Evolutionary conservation across 2,797 vertebrate genomes (phyloP), one percentile per base, ranked within the genome.

Genomic region (Paedocypris micromegethes): DNA sequence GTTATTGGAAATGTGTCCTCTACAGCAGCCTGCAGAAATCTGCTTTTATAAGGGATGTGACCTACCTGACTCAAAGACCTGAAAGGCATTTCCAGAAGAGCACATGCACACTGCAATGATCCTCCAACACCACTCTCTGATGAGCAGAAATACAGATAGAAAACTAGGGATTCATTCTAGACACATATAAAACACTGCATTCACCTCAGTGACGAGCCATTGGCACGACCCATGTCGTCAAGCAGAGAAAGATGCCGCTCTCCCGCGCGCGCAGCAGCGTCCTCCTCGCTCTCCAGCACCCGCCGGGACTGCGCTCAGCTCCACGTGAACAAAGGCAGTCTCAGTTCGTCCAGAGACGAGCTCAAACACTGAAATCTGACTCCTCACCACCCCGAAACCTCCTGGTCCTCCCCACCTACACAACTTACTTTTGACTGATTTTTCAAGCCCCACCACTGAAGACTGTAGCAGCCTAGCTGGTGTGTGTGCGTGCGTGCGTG

Each of bases 291-390:
- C 54, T 73, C 59, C 23, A 47, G 82, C 53, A 80, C 81, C 78
- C 74, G 75, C 78, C 78, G 65, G 79, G 77, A 76, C 80, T 76
- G 54, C 80, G 64, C 76, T 80, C 80, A 83, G 83, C 80, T 83
- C 74, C 83, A 81, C 85, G 80, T 87, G 88, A 89, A 95, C 92
- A 94, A 94, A 94, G 91, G 86, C 91, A 84, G 91, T 90, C 90
- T 92, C 85, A 92, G 90, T 88, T 85, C 73, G 72, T 41, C 80
- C 74, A 73, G 83, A 86, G 23, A 23, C 72, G 63, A 69, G 84
- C 88, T 89, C 73, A 82, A 82, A 77, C 86, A 75, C 85, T 93
- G 93, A 92, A 95, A 95, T 83, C 77, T 58, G 93, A 95, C 87
- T 87, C 92, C 80, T 45, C 79, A 8, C 47, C 83, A 83, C 78